Conservation (phyloP, 2,797 vertebrate genomes). For the Sebastes steindachneri region DNA sequence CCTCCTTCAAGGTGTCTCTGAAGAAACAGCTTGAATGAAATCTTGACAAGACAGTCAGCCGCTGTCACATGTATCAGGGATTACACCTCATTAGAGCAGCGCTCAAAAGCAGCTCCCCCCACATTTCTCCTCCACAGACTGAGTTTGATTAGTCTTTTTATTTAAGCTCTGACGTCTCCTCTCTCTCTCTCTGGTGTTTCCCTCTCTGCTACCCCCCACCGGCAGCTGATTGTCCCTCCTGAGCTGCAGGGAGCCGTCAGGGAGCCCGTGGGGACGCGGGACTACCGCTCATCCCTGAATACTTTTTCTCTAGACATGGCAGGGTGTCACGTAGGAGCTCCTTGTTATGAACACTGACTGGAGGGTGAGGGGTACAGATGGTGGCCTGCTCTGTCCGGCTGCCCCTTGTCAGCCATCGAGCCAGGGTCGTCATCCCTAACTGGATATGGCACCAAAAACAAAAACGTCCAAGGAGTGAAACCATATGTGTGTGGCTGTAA, state of each 20-base stretch:
- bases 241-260: slow-evolving; percentile 40
- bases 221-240: slow-evolving; percentile 35
- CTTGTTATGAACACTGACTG: slow-evolving; percentile 44
- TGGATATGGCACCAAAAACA: neutral
- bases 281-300: slow-evolving; percentile 30
- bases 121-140: slow-evolving; percentile 6
- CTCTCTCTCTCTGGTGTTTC: slow-evolving; percentile 1
- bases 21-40: slow-evolving; percentile 17
- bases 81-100: slow-evolving; percentile 51
- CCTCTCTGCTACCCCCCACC: slow-evolving; percentile 14
- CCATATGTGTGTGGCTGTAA: neutral
- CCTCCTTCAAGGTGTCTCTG: slow-evolving; percentile 18
- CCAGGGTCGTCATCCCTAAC: slow-evolving; percentile 17
- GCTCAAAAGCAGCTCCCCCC: slow-evolving; percentile 22
- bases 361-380: slow-evolving; percentile 35
- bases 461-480: slow-evolving; percentile 24
- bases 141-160: slow-evolving; percentile 51
- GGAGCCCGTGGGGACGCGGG: slow-evolving; percentile 1
- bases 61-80: slow-evolving; percentile 34
- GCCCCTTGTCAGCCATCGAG: slow-evolving; percentile 34
- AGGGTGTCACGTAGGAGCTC: slow-evolving; percentile 13
- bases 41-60: slow-evolving; percentile 15
- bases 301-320: slow-evolving; percentile 10
- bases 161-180: slow-evolving; percentile 4
- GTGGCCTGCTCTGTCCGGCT: slow-evolving; percentile 28